Conservation (phyloP, 2,797 vertebrate genomes). For the Bradypodion pumilum region DNA sequence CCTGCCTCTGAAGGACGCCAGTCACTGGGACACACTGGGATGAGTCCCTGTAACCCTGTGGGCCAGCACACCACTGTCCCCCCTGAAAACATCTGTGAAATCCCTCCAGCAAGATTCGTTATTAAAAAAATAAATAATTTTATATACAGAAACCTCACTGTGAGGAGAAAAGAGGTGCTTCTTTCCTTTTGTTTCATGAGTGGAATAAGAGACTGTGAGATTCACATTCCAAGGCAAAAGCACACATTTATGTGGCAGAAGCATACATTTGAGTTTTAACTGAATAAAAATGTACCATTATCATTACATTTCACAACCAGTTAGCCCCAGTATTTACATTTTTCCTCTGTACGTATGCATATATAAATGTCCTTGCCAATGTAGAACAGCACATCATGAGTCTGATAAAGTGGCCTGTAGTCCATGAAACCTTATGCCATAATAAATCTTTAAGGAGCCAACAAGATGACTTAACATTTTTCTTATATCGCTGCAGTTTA, state of each 20-base stretch:
- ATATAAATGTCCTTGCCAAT: not conserved
- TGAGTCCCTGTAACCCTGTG: too few species aligned
- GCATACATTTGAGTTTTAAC: not conserved
- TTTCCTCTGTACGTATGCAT: not conserved
- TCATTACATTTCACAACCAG: not conserved
- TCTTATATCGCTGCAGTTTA: not conserved
- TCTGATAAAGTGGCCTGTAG: not conserved
- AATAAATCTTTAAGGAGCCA: not conserved
- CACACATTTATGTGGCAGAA: not conserved
- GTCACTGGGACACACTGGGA: too few species aligned
- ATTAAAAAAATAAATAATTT: too few species aligned
- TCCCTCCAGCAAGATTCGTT: too few species aligned
- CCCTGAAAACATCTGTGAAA: too few species aligned
- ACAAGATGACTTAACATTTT: not conserved
- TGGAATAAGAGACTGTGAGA: too few species aligned
- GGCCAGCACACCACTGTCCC: too few species aligned
- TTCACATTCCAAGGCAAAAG: not conserved
- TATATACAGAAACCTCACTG: too few species aligned
- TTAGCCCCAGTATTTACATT: not conserved
- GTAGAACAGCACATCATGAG: not conserved
- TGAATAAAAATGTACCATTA: not conserved
- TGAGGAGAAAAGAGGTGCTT: too few species aligned
- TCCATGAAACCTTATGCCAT: not conserved
- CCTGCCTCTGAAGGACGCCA: too few species aligned
- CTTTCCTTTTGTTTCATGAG: too few species aligned